phyloP scores from a whole-genome alignment of 2,888 invertebrate species.

The Coelinius sp. region DNA sequence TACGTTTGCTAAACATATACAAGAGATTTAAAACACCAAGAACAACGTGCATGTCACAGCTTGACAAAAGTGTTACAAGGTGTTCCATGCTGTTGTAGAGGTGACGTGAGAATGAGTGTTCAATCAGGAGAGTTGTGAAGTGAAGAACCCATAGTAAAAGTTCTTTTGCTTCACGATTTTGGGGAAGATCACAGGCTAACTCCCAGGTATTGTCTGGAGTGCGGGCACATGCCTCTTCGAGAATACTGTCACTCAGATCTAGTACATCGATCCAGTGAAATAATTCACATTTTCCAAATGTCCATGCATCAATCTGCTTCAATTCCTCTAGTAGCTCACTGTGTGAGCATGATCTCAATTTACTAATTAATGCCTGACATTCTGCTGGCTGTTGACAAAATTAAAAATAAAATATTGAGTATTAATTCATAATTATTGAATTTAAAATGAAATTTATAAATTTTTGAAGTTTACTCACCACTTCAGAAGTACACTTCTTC shows the following conservation, averaged over 20 bases:
- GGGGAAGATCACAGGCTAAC: conserved; percentile 81
- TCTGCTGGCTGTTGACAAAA: conserved; percentile 74
- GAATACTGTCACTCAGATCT: conserved; percentile 81
- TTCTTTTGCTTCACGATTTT: conserved; percentile 77
- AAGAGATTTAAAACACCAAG: conserved; percentile 86
- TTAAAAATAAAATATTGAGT: conserved; percentile 18
- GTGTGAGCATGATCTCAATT: conserved; percentile 78
- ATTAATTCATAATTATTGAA: conserved; percentile 14
- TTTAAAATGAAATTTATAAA: neutral
- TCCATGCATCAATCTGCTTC: conserved; percentile 84
- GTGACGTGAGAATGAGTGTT: conserved; percentile 89
- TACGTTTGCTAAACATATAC: conserved; percentile 90
- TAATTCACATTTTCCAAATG: conserved; percentile 88
- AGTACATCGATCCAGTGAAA: conserved; percentile 90
- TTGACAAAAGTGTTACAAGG: conserved; percentile 81
- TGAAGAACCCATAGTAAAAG: conserved; percentile 82
- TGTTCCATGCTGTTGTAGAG: conserved; percentile 91
- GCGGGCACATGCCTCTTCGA: conserved; percentile 81
- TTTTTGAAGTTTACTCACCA: conserved; percentile 71
- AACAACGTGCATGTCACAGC: conserved; percentile 88
- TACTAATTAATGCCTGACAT: conserved; percentile 83
- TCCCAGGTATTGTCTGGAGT: conserved; percentile 78
- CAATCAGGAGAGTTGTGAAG: conserved; percentile 87
- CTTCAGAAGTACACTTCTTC: conserved; percentile 87
- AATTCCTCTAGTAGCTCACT: conserved; percentile 79